Conservation (phyloP, 1,140 invertebrate species). For the Zaprionus taronus region DNA sequence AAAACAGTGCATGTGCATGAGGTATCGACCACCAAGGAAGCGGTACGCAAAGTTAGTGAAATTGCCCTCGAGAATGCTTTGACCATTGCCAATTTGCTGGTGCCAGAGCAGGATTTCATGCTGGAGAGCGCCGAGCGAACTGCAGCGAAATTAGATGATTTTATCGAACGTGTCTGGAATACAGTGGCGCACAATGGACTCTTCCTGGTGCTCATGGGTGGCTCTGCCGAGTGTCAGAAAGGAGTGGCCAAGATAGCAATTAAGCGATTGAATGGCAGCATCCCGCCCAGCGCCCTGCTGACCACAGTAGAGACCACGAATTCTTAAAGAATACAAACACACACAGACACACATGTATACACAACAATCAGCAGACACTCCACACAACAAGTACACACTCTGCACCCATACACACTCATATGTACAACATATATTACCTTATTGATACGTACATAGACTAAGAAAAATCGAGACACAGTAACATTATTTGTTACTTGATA, state of each 20-base stretch:
- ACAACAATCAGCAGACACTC: neutral
- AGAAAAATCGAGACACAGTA: slow-evolving; percentile 17
- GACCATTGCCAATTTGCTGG: slow-evolving; percentile 87
- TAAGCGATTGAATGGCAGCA: slow-evolving; percentile 62
- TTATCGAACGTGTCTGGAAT: slow-evolving; percentile 87
- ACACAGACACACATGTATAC: neutral
- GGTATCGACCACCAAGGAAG: slow-evolving; percentile 85
- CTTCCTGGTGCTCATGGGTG: slow-evolving; percentile 87
- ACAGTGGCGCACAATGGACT: slow-evolving; percentile 85
- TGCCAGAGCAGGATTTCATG: slow-evolving; percentile 83
- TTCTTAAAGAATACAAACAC: slow-evolving; percentile 5
- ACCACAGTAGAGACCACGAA: slow-evolving; percentile 5
- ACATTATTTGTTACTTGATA: neutral
- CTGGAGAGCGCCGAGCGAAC: slow-evolving; percentile 84
- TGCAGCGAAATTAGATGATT: slow-evolving; percentile 86
- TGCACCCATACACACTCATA: neutral
- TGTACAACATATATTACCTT: neutral
- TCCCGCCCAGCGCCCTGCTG: slow-evolving; percentile 14
- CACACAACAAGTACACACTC: neutral
- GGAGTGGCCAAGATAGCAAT: slow-evolving; percentile 82
- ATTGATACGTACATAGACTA: slow-evolving; percentile 5
- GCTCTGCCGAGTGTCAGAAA: slow-evolving; percentile 80
- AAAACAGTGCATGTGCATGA: slow-evolving; percentile 54
- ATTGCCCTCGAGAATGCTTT: slow-evolving; percentile 85
- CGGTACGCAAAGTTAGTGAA: slow-evolving; percentile 85